Evolutionary conservation across 2,797 vertebrate genomes (phyloP), one percentile per base, ranked within the genome.

Genomic region (Amblyopsis hoosieri): DNA sequence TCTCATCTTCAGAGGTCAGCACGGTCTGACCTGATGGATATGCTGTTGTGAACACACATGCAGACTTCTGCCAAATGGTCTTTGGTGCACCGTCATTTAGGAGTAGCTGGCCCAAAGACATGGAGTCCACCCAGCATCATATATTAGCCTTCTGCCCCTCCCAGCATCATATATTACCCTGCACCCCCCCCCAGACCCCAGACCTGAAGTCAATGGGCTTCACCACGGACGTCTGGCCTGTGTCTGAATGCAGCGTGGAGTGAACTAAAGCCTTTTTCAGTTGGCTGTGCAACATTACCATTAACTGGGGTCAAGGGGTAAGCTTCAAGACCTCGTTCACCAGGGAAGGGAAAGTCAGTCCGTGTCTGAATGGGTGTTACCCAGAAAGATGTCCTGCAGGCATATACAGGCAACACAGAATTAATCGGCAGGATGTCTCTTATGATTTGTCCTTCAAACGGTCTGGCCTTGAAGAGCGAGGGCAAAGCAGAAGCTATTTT

Each of bases 31-130:
- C 33, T 37, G 33, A 37, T 8, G 33, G 33, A 6, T 8, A 84
- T 82, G 75, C 71, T 51, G 53, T 76, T 71, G 80, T 84, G 82
- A 90, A 90, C 63, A 84, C 84, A 69, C 82, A 81, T 85, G 81
- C 68, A 78, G 75, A 85, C 74, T 78, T 7, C 6, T 88, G 88
- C 82, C 87, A 88, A 82, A 77, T 74, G 83, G 72, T 76, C 84
- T 90, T 85, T 87, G 82, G 85, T 84, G 62, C 56, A 57, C 71
- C 82, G 83, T 90, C 84, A 87, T 66, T 80, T 82, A 84, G 75
- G 83, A 76, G 72, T 68, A 63, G 31, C 64, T 68, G 47, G 70
- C 60, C 73, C 71, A 69, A 68, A 81, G 52, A 3, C 23, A 23
- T 3, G 23, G 23, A 23, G 23, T 23, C 23, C 23, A 23, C 23